phyloP scores from a whole-genome alignment of 2,888 invertebrate species.

The Melinaea menophilus region DNA sequence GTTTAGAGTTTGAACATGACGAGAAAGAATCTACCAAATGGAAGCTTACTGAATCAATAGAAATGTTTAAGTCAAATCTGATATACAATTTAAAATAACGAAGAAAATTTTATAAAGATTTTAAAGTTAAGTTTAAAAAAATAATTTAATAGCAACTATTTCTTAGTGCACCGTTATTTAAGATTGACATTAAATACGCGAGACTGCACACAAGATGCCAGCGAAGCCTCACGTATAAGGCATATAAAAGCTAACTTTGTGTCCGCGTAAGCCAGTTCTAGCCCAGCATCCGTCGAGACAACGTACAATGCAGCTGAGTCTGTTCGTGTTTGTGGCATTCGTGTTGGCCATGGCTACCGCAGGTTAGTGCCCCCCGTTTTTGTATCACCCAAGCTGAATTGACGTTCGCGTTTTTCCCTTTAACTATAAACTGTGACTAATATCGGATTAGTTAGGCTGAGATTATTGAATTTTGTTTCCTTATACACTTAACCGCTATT shows the following conservation, averaged over 20 bases:
- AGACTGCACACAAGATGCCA: constrained; percentile 42
- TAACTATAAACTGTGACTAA: constrained; percentile 41
- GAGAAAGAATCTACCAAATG: too few relatives aligned
- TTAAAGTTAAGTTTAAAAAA: neutral
- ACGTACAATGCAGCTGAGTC: constrained; percentile 61
- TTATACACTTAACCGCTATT: constrained; percentile 10
- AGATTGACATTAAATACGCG: constrained; percentile 47
- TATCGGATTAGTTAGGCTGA: constrained; percentile 42
- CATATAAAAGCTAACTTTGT: constrained; percentile 57
- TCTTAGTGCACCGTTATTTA: constrained; percentile 54
- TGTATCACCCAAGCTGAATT: constrained; percentile 40
- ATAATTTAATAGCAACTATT: neutral
- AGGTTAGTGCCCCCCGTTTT: constrained; percentile 74
- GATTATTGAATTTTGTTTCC: constrained; percentile 21
- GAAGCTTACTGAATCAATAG: too few relatives aligned
- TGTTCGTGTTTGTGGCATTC: constrained; percentile 54
- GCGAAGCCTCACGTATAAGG: constrained; percentile 37
- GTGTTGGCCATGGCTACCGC: constrained; percentile 61
- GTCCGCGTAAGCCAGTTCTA: constrained; percentile 58
- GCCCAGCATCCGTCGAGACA: constrained; percentile 44
- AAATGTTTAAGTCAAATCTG: too few relatives aligned
- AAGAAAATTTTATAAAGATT: neutral
- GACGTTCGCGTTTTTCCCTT: constrained; percentile 45
- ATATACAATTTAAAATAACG: neutral
- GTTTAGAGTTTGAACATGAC: too few relatives aligned